Evolutionary conservation across 2,888 invertebrate species (phyloP), one percentile per base, ranked within the genome.

Genomic region (Eumerus sabulonum): DNA sequence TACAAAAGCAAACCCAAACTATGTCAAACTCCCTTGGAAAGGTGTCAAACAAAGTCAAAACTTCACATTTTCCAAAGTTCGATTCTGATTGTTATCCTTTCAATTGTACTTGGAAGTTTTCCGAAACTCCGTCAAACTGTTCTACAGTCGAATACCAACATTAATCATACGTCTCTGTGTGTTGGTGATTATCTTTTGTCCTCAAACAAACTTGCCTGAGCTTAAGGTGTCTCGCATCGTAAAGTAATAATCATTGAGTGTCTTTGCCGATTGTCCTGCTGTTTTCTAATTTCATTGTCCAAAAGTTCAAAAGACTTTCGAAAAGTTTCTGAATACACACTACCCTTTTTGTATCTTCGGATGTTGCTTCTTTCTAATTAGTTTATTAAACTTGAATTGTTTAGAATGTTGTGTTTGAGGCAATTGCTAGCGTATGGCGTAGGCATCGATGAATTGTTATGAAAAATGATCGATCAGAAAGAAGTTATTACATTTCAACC

Each of bases 331-430:
- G 4, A 27, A 38, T n/a, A 12, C 16, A n/a, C 50, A 27, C 18
- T 13, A 2, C 16, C 17, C 3, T 14, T 54, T 14, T 64, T 45
- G 16, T 16, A 54, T n/a, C 35, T 45, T 17, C 40, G 44, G 27
- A 38, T 45, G 35, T 40, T 44, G 12, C 16, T 54, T 56, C 38
- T 27, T 45, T 18, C 68, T 79, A 74, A 79, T 74, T 74, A 74
- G 68, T 70, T 73, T 74, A 79, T 79, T 79, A 74, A 70, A 74
- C 54, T 62, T 64, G 59, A 74, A 73, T 74, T 74, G 59, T 79
- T 70, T 51, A 51, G 57, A 5, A 12, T 12, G 11, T 0, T 13
- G 40, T 48, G 18, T 9, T 45, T 27, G 16, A 14, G 51, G 66
- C 51, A 60, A 64, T 66, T 60, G 51, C 53, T 56, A 36, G 5